These are phyloP conservation scores for Netelia fuscicornis DNA, from an alignment of 2,888 invertebrate species.

Conservation along the genomic window DNA sequence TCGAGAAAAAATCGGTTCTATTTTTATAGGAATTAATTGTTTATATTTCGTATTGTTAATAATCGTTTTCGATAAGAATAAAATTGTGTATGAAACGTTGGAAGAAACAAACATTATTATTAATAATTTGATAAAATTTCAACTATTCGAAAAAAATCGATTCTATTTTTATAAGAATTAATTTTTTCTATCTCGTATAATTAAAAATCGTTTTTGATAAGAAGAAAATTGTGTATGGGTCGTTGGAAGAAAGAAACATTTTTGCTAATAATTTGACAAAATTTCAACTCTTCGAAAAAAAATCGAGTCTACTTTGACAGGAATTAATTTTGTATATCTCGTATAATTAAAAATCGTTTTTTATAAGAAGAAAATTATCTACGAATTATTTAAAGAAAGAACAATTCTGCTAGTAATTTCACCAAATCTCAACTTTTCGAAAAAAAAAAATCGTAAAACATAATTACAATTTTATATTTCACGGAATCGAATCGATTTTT, in stretches of 20 bases:
- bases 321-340: neutral
- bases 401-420: no score
- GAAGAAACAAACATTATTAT: neutral
- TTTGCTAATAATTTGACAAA: no score
- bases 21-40: neutral
- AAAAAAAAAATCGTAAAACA: neutral
- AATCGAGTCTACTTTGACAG: neutral
- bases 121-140: no score
- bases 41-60: neutral
- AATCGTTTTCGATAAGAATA: neutral
- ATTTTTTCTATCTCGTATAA: neutral
- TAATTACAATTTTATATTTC: neutral
- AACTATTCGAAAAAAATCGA: neutral
- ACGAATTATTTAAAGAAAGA: neutral
- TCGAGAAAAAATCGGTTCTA: neutral
- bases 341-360: neutral
- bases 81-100: neutral
- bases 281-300: neutral
- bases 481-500: neutral
- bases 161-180: neutral
- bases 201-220: neutral
- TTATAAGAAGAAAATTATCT: neutral
- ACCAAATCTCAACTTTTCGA: no score
- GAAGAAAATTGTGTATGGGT: neutral
- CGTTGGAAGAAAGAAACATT: neutral